Base-by-base conservation (phyloP, 2,888 invertebrate species). In the Diplazon laetatorius region DNA sequence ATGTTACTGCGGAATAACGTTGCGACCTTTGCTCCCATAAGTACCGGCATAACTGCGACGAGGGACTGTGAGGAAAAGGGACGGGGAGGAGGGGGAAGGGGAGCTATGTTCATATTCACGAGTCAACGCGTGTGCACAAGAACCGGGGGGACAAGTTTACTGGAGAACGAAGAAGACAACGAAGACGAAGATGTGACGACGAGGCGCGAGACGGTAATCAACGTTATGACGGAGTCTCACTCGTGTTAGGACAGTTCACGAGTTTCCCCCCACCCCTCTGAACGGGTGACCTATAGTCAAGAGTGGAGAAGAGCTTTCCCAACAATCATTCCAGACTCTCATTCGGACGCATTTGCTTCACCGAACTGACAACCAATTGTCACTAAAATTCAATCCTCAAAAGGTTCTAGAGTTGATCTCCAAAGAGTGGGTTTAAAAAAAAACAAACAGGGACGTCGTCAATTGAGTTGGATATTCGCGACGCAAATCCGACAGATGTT, bases 171-270 rank as follows among this genome's bases (percentile, higher is more conserved):
- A 55, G 2, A 25, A 12, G 72, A 35, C 14, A 20, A 35, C 39
- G 65, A 50, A 35, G 22, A 68, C 22, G 74, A 63, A 46, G 62
- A 48, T 18, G 74, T 30, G 22, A 65, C 59, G 77, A 52, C 77
- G 20, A 63, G 55, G 46, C 22, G 66, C 66, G 57, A 62, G 72
- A 79, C 70, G 66, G 76, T 71, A 79, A 79, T 79, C 76, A 79
- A 79, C 66, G 65, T 57, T 78, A 66, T 62, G 70, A 78, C 71
- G 75, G 60, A 71, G 52, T 68, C 73, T 25, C 46, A 35, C 46
- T 63, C 20, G 10, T 39, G n/a, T 10, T 6, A 20, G 10, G 35
- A 16, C 18, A 22, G 60, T 22, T 42, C 44, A 25, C 22, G n/a
- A n/a, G n/a, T n/a, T 62, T 25, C 8, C 4, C 30, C 30, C 30